Percentiles rank a stretch among this genome's conserved stretches.
These are phyloP conservation scores for Echinops telfairi DNA, from an alignment of 2,113 vertebrate genomes.

Conservation along the genomic window DNA sequence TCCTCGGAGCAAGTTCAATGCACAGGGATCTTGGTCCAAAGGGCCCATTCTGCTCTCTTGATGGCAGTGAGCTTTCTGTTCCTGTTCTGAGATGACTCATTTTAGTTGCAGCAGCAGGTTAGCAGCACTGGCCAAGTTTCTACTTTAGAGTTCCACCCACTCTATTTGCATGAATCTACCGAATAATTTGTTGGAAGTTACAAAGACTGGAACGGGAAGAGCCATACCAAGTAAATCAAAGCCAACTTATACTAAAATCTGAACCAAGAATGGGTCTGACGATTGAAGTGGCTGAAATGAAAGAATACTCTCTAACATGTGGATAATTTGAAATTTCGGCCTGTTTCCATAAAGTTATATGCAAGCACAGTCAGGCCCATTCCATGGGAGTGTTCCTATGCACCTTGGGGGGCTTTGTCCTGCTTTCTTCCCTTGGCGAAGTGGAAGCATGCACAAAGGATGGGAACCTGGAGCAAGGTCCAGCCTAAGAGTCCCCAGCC, in stretches of 20 bases:
- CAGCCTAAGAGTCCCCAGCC: not conserved
- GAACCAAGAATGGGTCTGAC: not conserved
- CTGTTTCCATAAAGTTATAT: not conserved
- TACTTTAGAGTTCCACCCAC: too few species aligned
- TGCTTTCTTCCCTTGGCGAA: constrained; percentile 12
- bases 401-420: not conserved
- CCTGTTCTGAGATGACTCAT: too few species aligned
- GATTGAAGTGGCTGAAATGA: not conserved
- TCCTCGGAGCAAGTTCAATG: too few species aligned
- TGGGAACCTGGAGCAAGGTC: not conserved
- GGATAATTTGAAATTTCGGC: not conserved
- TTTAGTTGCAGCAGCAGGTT: too few species aligned
- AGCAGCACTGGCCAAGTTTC: too few species aligned
- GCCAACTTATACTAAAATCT: not conserved
- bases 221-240: too few species aligned
- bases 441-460: constrained; percentile 31
- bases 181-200: too few species aligned
- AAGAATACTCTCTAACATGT: not conserved
- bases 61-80: too few species aligned
- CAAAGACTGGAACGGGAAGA: too few species aligned
- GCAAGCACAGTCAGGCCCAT: not conserved
- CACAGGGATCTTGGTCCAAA: too few species aligned
- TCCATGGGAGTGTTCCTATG: not conserved
- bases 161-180: too few species aligned
- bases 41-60: too few species aligned